These are phyloP conservation scores for Saturnia pavonia DNA, from an alignment of 2,888 invertebrate genomes.

Conservation along the genomic window DNA sequence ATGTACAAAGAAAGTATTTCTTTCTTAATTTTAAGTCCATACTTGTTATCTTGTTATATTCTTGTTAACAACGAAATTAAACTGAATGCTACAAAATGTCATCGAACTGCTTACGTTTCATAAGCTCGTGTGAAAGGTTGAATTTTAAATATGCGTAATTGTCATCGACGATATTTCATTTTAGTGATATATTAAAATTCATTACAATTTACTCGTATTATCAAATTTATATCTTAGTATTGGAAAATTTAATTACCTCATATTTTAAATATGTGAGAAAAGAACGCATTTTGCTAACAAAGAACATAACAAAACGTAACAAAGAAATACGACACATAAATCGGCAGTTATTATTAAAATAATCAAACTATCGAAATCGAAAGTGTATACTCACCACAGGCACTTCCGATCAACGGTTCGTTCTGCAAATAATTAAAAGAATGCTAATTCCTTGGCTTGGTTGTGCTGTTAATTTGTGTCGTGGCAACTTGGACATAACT, in stretches of 20 bases:
- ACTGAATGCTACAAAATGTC: too few relatives aligned
- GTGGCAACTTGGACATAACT: slow-evolving; percentile 67
- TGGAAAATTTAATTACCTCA: slow-evolving; percentile 30
- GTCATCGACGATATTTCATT: slow-evolving; percentile 17
- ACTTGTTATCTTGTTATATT: too few relatives aligned
- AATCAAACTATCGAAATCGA: slow-evolving; percentile 53
- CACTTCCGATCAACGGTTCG: slow-evolving; percentile 40
- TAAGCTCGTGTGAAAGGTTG: too few relatives aligned
- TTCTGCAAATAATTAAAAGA: slow-evolving; percentile 56
- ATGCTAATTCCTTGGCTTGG: slow-evolving; percentile 54
- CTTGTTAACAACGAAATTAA: too few relatives aligned
- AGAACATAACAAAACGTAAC: slow-evolving; percentile 12
- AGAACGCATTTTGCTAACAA: neutral
- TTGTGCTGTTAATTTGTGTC: neutral
- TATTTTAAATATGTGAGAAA: slow-evolving; percentile 28
- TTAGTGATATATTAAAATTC: slow-evolving; percentile 49
- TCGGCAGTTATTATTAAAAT: slow-evolving; percentile 40
- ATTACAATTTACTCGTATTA: slow-evolving; percentile 48
- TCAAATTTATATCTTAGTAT: slow-evolving; percentile 36
- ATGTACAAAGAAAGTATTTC: too few relatives aligned
- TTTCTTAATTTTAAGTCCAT: too few relatives aligned
- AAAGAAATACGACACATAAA: slow-evolving; percentile 22
- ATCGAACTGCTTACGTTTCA: too few relatives aligned
- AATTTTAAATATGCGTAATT: too few relatives aligned
- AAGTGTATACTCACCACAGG: slow-evolving; percentile 42